These are phyloP conservation scores for Protobothrops flavoviridis DNA, from an alignment of 2,113 vertebrate species.

Conservation along the genomic window DNA sequence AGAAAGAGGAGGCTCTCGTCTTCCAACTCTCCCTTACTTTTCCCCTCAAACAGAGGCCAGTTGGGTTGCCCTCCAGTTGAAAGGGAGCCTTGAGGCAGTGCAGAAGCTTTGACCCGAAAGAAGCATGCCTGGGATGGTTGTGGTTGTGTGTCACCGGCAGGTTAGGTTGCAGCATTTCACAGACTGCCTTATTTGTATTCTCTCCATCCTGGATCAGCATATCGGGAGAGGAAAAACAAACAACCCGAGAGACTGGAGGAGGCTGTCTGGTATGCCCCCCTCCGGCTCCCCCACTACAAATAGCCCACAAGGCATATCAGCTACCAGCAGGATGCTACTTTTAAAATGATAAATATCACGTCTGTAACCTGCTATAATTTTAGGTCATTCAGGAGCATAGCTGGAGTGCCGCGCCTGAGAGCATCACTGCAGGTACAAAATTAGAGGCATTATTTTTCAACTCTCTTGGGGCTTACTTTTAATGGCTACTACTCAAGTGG, in stretches of 20 bases:
- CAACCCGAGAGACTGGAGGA: background rate
- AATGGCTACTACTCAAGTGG: no score
- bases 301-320: background rate
- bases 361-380: slow-evolving; percentile 57
- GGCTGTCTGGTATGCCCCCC: background rate
- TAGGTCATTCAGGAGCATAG: background rate
- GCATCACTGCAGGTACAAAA: slow-evolving; percentile 56
- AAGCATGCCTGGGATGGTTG: slow-evolving; percentile 1
- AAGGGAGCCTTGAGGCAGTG: background rate
- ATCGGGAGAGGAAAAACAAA: background rate
- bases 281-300: background rate
- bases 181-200: background rate
- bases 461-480: background rate
- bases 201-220: rapidly evolving
- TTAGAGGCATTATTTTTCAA: slow-evolving; percentile 58
- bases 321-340: slow-evolving; percentile 12
- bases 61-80: background rate
- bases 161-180: rapidly evolving
- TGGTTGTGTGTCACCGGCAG: background rate
- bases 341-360: background rate
- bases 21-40: background rate
- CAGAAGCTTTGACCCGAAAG: slow-evolving; percentile 4
- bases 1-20: background rate
- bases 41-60: background rate
- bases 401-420: background rate